Evolutionary conservation across 2,113 vertebrate species (phyloP).

Genomic region (Heloderma charlesbogerti): DNA sequence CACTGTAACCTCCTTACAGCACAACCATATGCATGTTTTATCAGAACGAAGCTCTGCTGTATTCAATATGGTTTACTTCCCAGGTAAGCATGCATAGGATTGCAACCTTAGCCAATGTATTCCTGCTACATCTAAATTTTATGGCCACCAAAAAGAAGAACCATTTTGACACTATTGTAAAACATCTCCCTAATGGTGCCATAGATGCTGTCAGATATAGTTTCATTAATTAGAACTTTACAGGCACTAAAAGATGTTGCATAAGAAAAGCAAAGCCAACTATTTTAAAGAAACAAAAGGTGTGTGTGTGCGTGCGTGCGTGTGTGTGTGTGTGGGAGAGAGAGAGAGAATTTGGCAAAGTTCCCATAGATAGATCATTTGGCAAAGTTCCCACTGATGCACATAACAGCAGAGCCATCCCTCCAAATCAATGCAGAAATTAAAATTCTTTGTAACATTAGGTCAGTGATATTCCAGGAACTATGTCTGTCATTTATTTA

Average conservation of each 20-base stretch:
- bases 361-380: no score
- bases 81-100: background rate
- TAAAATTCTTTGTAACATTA: background rate
- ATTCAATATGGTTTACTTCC: background rate
- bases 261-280: background rate
- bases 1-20: background rate
- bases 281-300: background rate
- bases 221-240: background rate
- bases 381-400: background rate
- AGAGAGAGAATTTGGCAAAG: no score
- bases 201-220: background rate
- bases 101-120: background rate
- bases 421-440: background rate
- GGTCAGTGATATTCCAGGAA: background rate
- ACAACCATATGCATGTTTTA: background rate
- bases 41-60: background rate
- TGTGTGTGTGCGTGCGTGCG: no score
- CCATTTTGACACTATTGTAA: background rate
- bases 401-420: background rate
- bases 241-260: background rate
- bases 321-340: no score
- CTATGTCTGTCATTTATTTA: background rate
- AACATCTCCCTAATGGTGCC: background rate
- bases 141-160: background rate
- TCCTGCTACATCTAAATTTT: background rate